Conservation (phyloP, 2,797 vertebrate genomes). For the Syngnathus rostellatus region DNA sequence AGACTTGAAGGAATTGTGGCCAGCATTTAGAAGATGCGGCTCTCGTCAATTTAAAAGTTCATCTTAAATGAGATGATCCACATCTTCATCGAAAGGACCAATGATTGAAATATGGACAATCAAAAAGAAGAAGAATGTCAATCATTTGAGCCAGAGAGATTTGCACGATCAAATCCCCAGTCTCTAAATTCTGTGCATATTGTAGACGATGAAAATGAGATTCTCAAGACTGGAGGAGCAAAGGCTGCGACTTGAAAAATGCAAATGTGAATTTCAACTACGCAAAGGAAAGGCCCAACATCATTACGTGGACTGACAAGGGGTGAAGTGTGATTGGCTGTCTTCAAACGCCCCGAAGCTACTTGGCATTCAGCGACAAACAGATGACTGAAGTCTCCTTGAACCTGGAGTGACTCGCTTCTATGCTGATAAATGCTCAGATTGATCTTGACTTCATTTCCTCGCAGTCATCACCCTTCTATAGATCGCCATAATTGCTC, state of each 20-base stretch:
- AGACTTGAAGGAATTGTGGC: not conserved
- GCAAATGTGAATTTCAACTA: not conserved
- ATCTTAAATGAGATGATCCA: too few species aligned
- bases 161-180: not conserved
- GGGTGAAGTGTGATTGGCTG: not conserved
- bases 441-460: conserved; percentile 57
- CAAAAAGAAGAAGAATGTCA: not conserved
- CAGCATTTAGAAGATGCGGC: too few species aligned
- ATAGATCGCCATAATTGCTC: conserved; percentile 55
- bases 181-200: not conserved
- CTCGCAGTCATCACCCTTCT: conserved; percentile 31
- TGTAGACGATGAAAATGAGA: not conserved
- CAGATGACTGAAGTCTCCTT: conserved; percentile 46
- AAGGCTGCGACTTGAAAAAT: not conserved
- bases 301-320: not conserved
- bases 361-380: conserved; percentile 7
- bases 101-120: not conserved
- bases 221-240: not conserved
- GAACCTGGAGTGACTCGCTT: conserved; percentile 39
- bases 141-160: not conserved
- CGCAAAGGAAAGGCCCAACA: not conserved
- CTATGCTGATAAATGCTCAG: conserved; percentile 45
- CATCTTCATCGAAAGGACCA: too few species aligned
- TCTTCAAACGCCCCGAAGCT: not conserved
- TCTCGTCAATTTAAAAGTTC: too few species aligned